Percentiles rank a stretch among this genome's conserved stretches.
Evolutionary conservation across 1,140 invertebrate species (phyloP).

Genomic region (Caenorhabditis briggsae): DNA sequence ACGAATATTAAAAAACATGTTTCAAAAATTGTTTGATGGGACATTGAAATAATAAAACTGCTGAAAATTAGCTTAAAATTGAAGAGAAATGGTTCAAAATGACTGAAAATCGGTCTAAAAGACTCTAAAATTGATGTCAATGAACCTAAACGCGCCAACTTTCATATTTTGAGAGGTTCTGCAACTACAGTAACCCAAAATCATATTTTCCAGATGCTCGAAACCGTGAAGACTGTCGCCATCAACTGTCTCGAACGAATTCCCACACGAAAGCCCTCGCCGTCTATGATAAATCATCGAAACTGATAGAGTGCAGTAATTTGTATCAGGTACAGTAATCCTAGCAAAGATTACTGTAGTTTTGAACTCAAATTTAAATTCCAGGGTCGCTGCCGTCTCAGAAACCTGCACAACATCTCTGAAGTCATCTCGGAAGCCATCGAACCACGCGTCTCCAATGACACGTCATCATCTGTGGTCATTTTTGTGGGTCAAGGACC

Average conservation of each 20-base stretch:
- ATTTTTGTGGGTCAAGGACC: conserved; percentile 75
- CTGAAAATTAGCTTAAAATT: no score
- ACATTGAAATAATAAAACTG: no score
- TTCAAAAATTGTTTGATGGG: no score
- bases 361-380: conserved; percentile 11
- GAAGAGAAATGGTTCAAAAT: background rate
- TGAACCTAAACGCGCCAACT: no score
- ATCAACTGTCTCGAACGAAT: conserved; percentile 68
- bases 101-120: background rate
- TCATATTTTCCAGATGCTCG: conserved; percentile 6
- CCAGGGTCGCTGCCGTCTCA: conserved; percentile 74
- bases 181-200: no score
- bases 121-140: no score
- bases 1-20: no score
- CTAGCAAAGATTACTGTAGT: no score
- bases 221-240: conserved; percentile 37
- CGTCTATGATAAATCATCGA: conserved; percentile 73
- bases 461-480: conserved; percentile 72
- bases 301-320: conserved; percentile 76
- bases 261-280: conserved; percentile 75
- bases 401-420: conserved; percentile 76
- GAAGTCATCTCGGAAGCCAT: conserved; percentile 70
- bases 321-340: conserved; percentile 71
- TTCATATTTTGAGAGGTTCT: no score
- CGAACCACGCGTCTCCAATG: conserved; percentile 73